Percentiles rank a stretch among this genome's conserved stretches.
These are phyloP conservation scores for Zapus hudsonius DNA, from an alignment of 2,113 vertebrate species.

Conservation along the genomic window DNA sequence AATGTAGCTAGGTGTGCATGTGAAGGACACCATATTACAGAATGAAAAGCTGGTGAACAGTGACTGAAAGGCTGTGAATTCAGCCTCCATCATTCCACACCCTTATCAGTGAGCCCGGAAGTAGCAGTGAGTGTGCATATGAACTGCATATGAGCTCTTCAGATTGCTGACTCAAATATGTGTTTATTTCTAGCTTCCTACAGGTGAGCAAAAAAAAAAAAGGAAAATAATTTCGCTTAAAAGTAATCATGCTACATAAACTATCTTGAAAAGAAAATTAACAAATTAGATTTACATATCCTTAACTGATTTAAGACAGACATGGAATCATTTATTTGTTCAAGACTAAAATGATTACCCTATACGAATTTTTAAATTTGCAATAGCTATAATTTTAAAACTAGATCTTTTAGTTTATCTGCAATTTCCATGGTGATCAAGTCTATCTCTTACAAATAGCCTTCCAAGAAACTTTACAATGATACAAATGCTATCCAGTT, in stretches of 20 bases:
- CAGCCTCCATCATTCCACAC: neutral
- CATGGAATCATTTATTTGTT: constrained; percentile 37
- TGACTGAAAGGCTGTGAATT: neutral
- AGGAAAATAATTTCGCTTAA: constrained; percentile 41
- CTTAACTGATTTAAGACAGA: constrained; percentile 32
- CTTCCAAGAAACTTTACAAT: constrained; percentile 38
- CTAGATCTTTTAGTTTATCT: constrained; percentile 18
- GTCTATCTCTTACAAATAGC: constrained; percentile 36
- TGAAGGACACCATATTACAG: constrained; percentile 49
- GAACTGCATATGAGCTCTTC: neutral
- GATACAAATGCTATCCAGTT: constrained; percentile 42
- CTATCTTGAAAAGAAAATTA: constrained; percentile 26
- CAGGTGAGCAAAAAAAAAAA: constrained; percentile 5
- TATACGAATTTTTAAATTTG: neutral
- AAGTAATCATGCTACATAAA: constrained; percentile 2
- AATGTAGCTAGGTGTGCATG: neutral
- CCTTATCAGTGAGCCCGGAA: neutral
- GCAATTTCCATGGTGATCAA: constrained; percentile 43
- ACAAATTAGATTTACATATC: neutral
- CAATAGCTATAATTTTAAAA: constrained; percentile 52
- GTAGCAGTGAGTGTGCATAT: neutral
- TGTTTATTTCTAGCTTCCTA: neutral
- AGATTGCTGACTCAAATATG: constrained; percentile 26
- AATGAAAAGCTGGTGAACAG: constrained; percentile 27
- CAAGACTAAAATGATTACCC: constrained; percentile 32